These are phyloP conservation scores for Eledona agricola DNA, from an alignment of 2,888 invertebrate species.

Conservation along the genomic window DNA sequence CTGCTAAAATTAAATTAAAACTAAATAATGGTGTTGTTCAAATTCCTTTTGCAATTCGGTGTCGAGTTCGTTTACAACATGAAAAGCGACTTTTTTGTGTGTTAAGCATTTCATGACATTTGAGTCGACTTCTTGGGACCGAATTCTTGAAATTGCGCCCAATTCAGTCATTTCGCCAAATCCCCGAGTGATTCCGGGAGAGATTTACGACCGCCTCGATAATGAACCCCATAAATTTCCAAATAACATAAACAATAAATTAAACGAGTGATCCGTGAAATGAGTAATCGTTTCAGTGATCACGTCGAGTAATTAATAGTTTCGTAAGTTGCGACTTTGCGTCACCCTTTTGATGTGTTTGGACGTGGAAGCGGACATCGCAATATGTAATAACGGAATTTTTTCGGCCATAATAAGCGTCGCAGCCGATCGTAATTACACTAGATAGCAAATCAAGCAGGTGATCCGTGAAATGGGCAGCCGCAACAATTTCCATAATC, in stretches of 20 bases:
- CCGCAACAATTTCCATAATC: constrained; percentile 23
- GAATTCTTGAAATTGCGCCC: too few species aligned
- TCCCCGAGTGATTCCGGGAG: too few species aligned
- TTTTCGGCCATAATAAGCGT: background rate
- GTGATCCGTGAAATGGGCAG: constrained; percentile 27
- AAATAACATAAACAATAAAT: constrained; percentile 11
- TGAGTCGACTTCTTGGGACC: too few species aligned
- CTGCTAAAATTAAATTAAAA: too few species aligned
- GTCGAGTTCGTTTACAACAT: too few species aligned
- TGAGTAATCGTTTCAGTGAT: constrained; percentile 6
- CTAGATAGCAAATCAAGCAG: constrained; percentile 19
- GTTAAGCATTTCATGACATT: too few species aligned
- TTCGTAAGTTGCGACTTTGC: constrained; percentile 15
- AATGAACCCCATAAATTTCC: constrained; percentile 11
- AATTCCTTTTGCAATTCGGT: too few species aligned
- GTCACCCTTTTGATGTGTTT: too few species aligned
- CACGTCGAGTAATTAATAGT: constrained; percentile 16
- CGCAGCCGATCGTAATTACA: constrained; percentile 7
- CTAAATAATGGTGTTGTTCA: too few species aligned
- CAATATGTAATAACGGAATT: background rate
- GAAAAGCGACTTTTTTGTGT: too few species aligned
- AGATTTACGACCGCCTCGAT: constrained; percentile 5
- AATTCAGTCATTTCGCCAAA: too few species aligned
- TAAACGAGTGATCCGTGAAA: constrained; percentile 7
- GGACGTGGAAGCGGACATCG: too few species aligned